Conservation (phyloP, 2,888 invertebrate species). For the Oscheius sp. region DNA sequence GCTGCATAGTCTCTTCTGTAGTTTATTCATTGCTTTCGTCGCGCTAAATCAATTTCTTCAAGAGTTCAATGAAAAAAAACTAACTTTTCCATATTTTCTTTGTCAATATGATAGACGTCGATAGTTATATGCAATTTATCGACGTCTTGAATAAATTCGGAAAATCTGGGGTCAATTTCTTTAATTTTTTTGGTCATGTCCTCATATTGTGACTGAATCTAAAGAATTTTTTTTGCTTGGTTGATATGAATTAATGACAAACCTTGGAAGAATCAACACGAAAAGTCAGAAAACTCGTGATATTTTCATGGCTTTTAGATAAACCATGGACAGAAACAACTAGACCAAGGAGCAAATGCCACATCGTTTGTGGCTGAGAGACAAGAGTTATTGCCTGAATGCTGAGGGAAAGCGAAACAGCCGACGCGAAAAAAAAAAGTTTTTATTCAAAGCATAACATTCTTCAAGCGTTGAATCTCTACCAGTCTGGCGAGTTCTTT, state of each 20-base stretch:
- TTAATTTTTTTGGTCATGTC: neutral
- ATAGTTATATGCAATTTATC: slow-evolving; percentile 5
- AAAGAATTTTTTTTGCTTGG: too few species aligned
- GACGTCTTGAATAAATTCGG: neutral
- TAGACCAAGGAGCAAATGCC: too few species aligned
- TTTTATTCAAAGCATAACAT: too few species aligned
- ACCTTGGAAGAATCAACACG: slow-evolving; percentile 1
- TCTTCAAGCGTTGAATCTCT: neutral
- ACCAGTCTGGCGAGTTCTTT: slow-evolving; percentile 4
- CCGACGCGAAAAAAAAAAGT: too few species aligned
- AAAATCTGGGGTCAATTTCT: neutral
- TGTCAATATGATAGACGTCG: slow-evolving; percentile 4
- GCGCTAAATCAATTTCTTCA: neutral
- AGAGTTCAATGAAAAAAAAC: neutral
- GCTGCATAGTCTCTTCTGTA: neutral
- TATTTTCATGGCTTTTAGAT: neutral
- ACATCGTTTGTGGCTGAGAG: too few species aligned
- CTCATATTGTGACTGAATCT: neutral
- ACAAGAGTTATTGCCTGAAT: too few species aligned
- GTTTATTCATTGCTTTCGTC: neutral
- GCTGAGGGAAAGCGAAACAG: too few species aligned
- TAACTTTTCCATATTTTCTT: neutral
- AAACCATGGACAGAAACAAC: too few species aligned
- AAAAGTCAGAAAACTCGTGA: slow-evolving; percentile 2
- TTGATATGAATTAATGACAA: neutral